Evolutionary conservation across 2,888 invertebrate species (phyloP).

Genomic region (Oeneis ivallda): DNA sequence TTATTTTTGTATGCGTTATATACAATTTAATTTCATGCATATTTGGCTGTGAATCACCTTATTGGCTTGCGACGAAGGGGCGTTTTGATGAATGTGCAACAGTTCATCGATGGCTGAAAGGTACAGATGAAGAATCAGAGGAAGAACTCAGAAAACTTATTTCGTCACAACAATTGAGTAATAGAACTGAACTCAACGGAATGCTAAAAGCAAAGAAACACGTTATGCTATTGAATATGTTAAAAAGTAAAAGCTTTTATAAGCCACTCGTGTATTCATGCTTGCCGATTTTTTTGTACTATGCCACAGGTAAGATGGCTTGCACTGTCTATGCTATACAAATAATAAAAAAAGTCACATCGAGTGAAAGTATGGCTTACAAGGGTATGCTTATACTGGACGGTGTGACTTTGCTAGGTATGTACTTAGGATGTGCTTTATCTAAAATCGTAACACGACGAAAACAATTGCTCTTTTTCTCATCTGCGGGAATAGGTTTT

Average conservation of each 20-base stretch:
- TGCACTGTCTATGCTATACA: slow-evolving; percentile 21
- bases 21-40: slow-evolving; percentile 29
- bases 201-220: background rate
- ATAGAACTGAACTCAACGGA: background rate
- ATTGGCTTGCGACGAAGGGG: slow-evolving; percentile 41
- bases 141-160: slow-evolving; percentile 35
- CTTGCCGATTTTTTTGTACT: slow-evolving; percentile 9
- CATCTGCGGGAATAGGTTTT: background rate
- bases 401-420: slow-evolving; percentile 41
- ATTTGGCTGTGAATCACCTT: slow-evolving; percentile 37
- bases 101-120: slow-evolving; percentile 39
- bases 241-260: slow-evolving; percentile 29
- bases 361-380: slow-evolving; percentile 24
- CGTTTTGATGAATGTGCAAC: slow-evolving; percentile 35
- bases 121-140: slow-evolving; percentile 20
- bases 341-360: slow-evolving; percentile 27
- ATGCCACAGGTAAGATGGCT: slow-evolving; percentile 27
- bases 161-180: slow-evolving; percentile 22
- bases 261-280: slow-evolving; percentile 23
- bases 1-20: slow-evolving; percentile 28
- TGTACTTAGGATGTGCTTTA: slow-evolving; percentile 45
- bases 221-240: slow-evolving; percentile 2
- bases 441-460: slow-evolving; percentile 44
- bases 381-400: slow-evolving; percentile 30
- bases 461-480: slow-evolving; percentile 40